phyloP scores from a whole-genome alignment of 2,113 vertebrate species.

The Nyctibius bracteatus region DNA sequence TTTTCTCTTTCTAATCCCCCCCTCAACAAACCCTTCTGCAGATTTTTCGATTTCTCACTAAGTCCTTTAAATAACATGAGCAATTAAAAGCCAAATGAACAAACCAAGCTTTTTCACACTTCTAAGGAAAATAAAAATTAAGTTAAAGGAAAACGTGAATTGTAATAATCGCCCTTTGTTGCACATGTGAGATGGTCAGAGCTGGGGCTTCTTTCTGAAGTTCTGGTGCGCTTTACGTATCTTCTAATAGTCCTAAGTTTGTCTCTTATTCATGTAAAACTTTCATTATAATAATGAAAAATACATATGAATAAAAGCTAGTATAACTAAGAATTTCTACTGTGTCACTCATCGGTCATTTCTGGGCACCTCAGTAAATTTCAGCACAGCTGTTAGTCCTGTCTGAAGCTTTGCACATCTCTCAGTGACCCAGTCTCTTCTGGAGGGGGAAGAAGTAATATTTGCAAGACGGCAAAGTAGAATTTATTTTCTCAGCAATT shows the following conservation, averaged over 20 bases:
- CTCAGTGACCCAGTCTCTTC: not conserved
- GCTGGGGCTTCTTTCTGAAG: not conserved
- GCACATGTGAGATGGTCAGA: not conserved
- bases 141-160: not conserved
- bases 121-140: not conserved
- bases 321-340: not conserved
- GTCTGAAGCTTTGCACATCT: not conserved
- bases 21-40: not conserved
- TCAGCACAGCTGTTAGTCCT: not conserved
- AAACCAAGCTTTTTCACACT: not conserved
- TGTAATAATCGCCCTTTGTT: not conserved
- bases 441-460: not conserved
- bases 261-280: too few relatives aligned
- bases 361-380: not conserved
- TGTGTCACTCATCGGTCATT: not conserved
- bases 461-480: not conserved
- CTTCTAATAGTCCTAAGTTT: not conserved
- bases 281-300: not conserved
- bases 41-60: not conserved
- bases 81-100: not conserved
- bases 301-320: not conserved
- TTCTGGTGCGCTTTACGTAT: not conserved
- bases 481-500: not conserved
- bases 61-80: not conserved
- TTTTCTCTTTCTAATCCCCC: not conserved